These are phyloP conservation scores for Lacerta bilineata DNA, from an alignment of 2,797 vertebrate species.

Conservation along the genomic window DNA sequence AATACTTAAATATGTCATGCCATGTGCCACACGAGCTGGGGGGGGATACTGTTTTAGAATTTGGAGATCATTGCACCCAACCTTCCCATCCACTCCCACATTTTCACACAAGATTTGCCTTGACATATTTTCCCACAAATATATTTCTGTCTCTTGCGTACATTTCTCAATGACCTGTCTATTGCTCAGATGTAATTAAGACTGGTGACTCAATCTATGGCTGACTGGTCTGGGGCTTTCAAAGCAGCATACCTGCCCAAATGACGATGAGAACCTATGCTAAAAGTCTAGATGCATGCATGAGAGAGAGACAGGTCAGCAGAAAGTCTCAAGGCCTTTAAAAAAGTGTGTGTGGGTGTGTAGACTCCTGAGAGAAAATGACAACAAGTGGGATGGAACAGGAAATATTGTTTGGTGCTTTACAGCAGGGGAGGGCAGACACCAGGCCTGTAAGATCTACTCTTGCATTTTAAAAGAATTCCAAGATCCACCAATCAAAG, in stretches of 20 bases:
- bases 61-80: background rate
- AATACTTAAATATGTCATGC: background rate
- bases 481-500: too few relatives aligned
- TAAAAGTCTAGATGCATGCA: background rate
- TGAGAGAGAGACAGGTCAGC: background rate
- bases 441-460: too few relatives aligned
- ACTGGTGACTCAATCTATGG: slow-evolving; percentile 64
- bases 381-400: background rate
- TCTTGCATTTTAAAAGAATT: too few relatives aligned
- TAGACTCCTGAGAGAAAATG: background rate
- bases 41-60: background rate
- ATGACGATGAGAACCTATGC: slow-evolving; percentile 47
- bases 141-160: slow-evolving; percentile 18
- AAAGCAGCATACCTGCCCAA: slow-evolving; percentile 43
- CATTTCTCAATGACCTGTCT: slow-evolving; percentile 41
- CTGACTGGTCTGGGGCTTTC: slow-evolving; percentile 30
- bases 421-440: background rate
- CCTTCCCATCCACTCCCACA: slow-evolving; percentile 17
- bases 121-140: slow-evolving; percentile 52
- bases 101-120: slow-evolving; percentile 22
- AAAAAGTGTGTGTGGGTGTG: background rate
- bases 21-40: background rate
- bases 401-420: background rate
- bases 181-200: slow-evolving; percentile 56
- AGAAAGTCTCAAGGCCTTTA: background rate